Evolutionary conservation across 2,113 vertebrate genomes (phyloP).

Genomic region (Scatophagus argus): DNA sequence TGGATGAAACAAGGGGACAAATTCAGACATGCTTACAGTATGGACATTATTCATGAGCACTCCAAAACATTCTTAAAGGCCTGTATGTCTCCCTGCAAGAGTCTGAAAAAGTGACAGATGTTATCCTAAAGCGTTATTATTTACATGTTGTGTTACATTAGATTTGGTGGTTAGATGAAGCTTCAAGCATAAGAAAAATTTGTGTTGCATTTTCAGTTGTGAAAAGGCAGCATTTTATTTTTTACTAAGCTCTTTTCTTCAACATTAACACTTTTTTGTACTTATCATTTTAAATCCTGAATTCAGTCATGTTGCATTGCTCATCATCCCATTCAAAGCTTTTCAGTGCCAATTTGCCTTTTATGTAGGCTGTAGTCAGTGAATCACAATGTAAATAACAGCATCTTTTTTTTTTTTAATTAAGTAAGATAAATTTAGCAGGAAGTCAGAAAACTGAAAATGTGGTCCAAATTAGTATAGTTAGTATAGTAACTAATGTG

Average conservation of each 20-base stretch:
- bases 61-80: background rate
- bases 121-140: background rate
- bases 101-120: background rate
- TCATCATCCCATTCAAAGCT: background rate
- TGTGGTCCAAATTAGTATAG: background rate
- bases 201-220: background rate
- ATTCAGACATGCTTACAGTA: constrained; percentile 7
- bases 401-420: background rate
- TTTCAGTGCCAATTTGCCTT: background rate
- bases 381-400: background rate
- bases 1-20: constrained; percentile 28
- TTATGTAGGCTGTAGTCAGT: background rate
- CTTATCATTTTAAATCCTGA: too few relatives aligned
- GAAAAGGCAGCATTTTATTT: background rate
- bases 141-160: background rate
- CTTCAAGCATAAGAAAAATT: background rate
- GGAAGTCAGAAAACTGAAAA: background rate
- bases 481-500: too few relatives aligned
- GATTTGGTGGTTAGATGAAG: background rate
- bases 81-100: background rate
- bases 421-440: background rate
- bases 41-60: background rate
- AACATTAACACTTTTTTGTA: background rate
- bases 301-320: background rate
- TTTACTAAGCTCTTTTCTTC: background rate